These are phyloP conservation scores for Glaucopsyche alexis DNA, from an alignment of 2,888 invertebrate species.

Conservation along the genomic window DNA sequence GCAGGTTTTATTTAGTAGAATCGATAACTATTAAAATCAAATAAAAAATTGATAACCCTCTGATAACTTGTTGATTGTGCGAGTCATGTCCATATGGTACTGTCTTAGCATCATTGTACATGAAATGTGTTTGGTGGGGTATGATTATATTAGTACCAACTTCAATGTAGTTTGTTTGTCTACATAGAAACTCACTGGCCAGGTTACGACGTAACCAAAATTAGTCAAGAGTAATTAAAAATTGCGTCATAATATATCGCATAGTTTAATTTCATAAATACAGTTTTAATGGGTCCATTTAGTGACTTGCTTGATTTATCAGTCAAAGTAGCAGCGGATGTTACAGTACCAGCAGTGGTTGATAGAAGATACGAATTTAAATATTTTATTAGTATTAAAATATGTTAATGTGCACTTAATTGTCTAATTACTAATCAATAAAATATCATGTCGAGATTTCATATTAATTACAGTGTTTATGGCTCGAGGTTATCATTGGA, in stretches of 20 bases:
- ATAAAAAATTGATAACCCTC: too few relatives aligned
- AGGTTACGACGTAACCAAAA: not conserved
- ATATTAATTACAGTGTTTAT: slow-evolving; percentile 7
- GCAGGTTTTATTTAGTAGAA: too few relatives aligned
- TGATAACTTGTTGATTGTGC: too few relatives aligned
- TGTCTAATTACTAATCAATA: slow-evolving; percentile 22
- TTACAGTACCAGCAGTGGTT: slow-evolving; percentile 6
- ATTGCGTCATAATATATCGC: not conserved
- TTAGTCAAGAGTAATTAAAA: not conserved
- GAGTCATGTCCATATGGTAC: too few relatives aligned
- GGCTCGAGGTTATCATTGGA: not conserved
- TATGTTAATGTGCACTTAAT: slow-evolving; percentile 16
- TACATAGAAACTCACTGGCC: not conserved
- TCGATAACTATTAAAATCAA: too few relatives aligned
- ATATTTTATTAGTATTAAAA: slow-evolving; percentile 23
- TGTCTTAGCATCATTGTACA: too few relatives aligned
- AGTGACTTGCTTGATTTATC: slow-evolving; percentile 2
- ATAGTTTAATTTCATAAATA: slow-evolving; percentile 10
- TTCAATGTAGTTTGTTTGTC: not conserved
- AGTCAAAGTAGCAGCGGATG: not conserved
- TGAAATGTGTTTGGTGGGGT: too few relatives aligned
- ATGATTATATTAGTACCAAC: too few relatives aligned
- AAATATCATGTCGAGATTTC: slow-evolving; percentile 2
- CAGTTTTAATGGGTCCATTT: slow-evolving; percentile 8
- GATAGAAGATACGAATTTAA: not conserved